Evolutionary conservation across 2,797 vertebrate species (phyloP).

Genomic region (Sciurus vulgaris): DNA sequence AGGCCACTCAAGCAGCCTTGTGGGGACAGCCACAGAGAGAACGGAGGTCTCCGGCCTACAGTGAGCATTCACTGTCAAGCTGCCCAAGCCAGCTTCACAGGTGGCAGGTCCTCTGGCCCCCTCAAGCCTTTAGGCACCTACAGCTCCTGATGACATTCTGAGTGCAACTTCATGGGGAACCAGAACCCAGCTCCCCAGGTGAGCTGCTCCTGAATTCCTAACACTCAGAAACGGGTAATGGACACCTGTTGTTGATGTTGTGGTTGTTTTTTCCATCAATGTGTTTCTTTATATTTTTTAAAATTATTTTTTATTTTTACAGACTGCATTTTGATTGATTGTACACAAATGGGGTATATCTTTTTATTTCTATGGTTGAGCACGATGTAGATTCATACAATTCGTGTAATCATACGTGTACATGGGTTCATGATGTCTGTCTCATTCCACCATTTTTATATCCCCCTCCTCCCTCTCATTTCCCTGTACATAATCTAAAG

Average conservation of each 20-base stretch:
- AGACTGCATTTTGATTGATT: no score
- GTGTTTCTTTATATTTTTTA: no score
- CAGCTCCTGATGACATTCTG: not conserved
- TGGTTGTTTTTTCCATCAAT: no score
- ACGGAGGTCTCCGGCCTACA: not conserved
- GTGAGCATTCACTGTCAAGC: not conserved
- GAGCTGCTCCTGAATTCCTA: not conserved
- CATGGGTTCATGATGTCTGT: no score
- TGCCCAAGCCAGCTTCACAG: not conserved
- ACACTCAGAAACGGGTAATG: not conserved
- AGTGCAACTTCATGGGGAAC: not conserved
- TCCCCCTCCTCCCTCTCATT: no score
- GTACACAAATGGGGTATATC: no score
- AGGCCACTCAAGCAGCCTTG: not conserved
- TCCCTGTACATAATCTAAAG: no score
- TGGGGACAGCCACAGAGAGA: not conserved
- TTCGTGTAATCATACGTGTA: no score
- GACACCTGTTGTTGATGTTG: not conserved
- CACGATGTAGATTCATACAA: no score
- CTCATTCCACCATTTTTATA: no score
- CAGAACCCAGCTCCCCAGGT: not conserved
- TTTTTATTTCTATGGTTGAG: no score
- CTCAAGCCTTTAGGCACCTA: not conserved
- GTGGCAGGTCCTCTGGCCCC: not conserved
- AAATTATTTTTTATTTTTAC: no score